A percentile compares a stretch with the other conserved stretches of the same genome.
These are phyloP conservation scores for Drosophila macrospina DNA, from an alignment of 2,888 invertebrate genomes.

Conservation along the genomic window DNA sequence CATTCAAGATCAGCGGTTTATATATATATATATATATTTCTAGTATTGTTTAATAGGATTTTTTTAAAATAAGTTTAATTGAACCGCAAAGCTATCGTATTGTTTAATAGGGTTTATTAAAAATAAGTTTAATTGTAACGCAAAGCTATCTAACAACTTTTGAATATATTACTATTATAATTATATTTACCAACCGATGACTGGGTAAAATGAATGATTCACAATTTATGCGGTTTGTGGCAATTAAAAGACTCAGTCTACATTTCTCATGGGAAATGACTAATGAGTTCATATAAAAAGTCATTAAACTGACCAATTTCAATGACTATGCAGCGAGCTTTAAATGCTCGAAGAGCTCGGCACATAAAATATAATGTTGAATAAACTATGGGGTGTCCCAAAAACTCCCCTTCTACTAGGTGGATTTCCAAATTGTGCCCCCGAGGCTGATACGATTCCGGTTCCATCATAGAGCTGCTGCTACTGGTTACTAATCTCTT, in stretches of 20 bases:
- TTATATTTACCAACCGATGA: slow-evolving; percentile 34
- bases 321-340: slow-evolving; percentile 36
- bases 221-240: slow-evolving; percentile 27
- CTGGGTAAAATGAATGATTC: slow-evolving; percentile 45
- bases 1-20: neutral
- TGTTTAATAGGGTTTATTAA: neutral
- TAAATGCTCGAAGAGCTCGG: slow-evolving; percentile 19
- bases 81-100: no score
- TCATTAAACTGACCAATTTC: slow-evolving; percentile 73
- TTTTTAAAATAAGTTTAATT: no score
- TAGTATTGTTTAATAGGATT: no score
- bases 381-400: slow-evolving; percentile 31
- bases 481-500: slow-evolving; percentile 60
- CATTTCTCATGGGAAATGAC: slow-evolving; percentile 64
- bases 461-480: slow-evolving; percentile 30
- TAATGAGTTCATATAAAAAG: slow-evolving; percentile 60
- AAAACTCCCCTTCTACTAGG: neutral
- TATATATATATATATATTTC: no score
- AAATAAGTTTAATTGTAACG: slow-evolving; percentile 17
- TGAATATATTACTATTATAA: slow-evolving; percentile 17
- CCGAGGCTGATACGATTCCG: slow-evolving; percentile 42
- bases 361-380: slow-evolving; percentile 50
- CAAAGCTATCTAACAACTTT: slow-evolving; percentile 18
- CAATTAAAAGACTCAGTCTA: slow-evolving; percentile 39
- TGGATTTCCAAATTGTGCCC: slow-evolving; percentile 41